Evolutionary conservation across 2,797 vertebrate species (phyloP).

Genomic region (Sebastes nivosus): DNA sequence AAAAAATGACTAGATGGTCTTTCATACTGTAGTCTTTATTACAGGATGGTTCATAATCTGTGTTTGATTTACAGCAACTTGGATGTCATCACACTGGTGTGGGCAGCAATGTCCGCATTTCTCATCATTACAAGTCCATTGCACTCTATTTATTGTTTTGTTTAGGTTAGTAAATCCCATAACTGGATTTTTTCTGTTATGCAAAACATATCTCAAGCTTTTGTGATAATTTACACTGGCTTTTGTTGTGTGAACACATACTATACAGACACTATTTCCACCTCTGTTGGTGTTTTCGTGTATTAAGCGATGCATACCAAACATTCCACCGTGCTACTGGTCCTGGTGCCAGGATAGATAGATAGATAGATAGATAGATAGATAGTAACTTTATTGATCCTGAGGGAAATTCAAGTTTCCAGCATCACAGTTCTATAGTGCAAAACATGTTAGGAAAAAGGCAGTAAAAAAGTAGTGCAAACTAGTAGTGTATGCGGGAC

Average conservation of each 20-base stretch:
- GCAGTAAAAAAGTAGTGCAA: too few species aligned
- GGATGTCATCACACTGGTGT: neutral
- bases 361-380: too few species aligned
- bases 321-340: too few species aligned
- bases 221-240: fast-evolving
- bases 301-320: constrained; percentile 4
- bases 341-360: too few species aligned
- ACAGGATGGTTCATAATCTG: constrained; percentile 3
- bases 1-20: neutral
- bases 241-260: neutral
- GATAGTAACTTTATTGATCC: too few species aligned
- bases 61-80: constrained; percentile 18
- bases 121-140: neutral
- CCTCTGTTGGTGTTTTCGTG: constrained; percentile 40
- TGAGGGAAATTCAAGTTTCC: too few species aligned
- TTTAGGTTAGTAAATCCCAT: neutral
- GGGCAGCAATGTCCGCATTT: neutral
- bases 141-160: neutral
- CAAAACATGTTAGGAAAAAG: too few species aligned
- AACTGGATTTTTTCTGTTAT: too few species aligned
- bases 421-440: too few species aligned
- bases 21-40: neutral
- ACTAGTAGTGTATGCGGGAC: too few species aligned
- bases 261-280: fast-evolving
- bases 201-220: neutral